Evolutionary conservation across 2,797 vertebrate genomes (phyloP), one percentile per base, ranked within the genome.

Genomic region (Alfaro cultratus): DNA sequence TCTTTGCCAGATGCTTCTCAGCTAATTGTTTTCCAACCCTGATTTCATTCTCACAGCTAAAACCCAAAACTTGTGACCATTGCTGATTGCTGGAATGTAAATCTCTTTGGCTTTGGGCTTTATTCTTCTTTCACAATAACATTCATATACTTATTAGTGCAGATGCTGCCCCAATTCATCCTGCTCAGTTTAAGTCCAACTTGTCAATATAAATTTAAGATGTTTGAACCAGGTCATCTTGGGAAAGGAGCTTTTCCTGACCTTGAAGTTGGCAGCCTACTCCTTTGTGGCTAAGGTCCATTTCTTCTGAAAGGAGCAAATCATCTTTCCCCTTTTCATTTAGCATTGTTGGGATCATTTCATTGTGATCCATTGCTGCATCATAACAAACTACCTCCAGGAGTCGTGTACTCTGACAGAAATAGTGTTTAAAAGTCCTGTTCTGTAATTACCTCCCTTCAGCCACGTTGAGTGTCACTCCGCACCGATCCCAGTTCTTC

Each of bases 401-500:
- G 2, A 36, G 31, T 34, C 7, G 16, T 7, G 29, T 18, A 15
- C 31, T 62, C 60, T 36, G 13, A 3, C 60, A 64, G 60, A 34
- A 9, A 64, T 21, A 36, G 5, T 1, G 29, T 62, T 62, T 62
- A 62, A 62, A 62, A 7, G 4, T 36, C 31, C 62, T 67, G 16
- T 21, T 23, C 60, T 64, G 29, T 39, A 21, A 9, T 67, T 23
- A 36, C 62, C 12, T 80, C 18, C 26, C 82, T 29, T 0, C 86
- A 91, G 91, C 60, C 0, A 0, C 57, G 13, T 77, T 92, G 71
- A 85, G 34, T 15, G 9, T 90, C 0, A 0, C 49, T 10, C 91
- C 91, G 0, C n/a, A 77, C 80, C 86, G 41, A 43, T 77, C 83
- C 57, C 88, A 91, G 85, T 90, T 92, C 79, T 89, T 92, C 26